Conservation (phyloP, 2,888 invertebrate genomes). For the Lymantria monacha region DNA sequence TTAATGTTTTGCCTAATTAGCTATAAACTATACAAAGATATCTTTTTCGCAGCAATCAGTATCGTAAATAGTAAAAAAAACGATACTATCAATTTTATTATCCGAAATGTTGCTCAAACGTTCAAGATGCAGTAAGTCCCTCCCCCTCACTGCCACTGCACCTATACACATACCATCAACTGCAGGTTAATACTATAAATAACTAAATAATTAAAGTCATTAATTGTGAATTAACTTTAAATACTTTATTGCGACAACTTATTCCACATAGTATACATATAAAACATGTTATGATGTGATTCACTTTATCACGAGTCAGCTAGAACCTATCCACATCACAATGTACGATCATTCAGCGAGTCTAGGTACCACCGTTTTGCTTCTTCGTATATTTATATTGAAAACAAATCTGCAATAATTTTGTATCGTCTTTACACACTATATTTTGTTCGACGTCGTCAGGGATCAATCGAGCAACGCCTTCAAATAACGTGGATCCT, state of each 20-base stretch:
- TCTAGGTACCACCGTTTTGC: conserved; percentile 56
- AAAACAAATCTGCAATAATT: conserved; percentile 71
- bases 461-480: conserved; percentile 69
- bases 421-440: conserved; percentile 76
- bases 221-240: conserved; percentile 77
- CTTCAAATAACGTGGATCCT: conserved; percentile 47
- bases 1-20: background rate
- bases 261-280: conserved; percentile 81
- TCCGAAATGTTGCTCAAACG: background rate
- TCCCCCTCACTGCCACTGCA: conserved; percentile 19
- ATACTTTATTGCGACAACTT: conserved; percentile 83
- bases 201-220: conserved; percentile 70
- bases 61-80: background rate
- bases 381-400: conserved; percentile 52
- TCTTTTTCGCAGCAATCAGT: background rate
- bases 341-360: conserved; percentile 68
- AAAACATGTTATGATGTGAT: conserved; percentile 81
- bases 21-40: background rate
- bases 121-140: background rate
- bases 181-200: conserved; percentile 52
- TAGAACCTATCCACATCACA: conserved; percentile 80
- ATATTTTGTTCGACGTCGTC: conserved; percentile 75
- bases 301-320: conserved; percentile 77
- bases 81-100: background rate
- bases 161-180: conserved; percentile 37